phyloP scores from a whole-genome alignment of 2,888 invertebrate species.

The Erannis defoliaria region DNA sequence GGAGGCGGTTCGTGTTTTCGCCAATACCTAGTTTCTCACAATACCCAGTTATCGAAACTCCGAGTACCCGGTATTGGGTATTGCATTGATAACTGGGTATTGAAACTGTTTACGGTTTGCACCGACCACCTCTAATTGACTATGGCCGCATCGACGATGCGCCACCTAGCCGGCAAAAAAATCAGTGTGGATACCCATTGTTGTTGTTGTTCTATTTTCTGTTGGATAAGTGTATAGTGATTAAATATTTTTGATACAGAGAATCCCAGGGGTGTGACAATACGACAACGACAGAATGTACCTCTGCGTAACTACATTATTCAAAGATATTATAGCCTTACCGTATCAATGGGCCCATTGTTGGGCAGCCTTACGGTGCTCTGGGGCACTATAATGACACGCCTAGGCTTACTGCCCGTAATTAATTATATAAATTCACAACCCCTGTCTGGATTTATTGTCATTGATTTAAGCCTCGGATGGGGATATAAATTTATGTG shows the following conservation, averaged over 20 bases:
- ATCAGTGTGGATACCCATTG: too few relatives aligned
- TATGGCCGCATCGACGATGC: too few relatives aligned
- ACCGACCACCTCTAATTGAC: too few relatives aligned
- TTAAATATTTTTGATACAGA: neutral
- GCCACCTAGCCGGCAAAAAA: too few relatives aligned
- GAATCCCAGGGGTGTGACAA: conserved; percentile 8
- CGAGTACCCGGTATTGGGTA: too few relatives aligned
- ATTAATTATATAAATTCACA: conserved; percentile 76
- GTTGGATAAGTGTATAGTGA: neutral
- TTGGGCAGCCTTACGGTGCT: conserved; percentile 62
- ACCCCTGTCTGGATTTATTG: conserved; percentile 53
- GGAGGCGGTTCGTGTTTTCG: too few relatives aligned
- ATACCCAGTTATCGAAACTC: too few relatives aligned
- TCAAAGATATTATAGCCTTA: conserved; percentile 64
- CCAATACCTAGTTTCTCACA: too few relatives aligned
- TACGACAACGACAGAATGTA: conserved; percentile 33
- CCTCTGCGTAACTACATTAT: conserved; percentile 45
- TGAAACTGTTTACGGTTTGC: too few relatives aligned
- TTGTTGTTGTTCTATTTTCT: too few relatives aligned
- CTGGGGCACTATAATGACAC: conserved; percentile 68
- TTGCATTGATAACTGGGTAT: too few relatives aligned
- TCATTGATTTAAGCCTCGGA: conserved; percentile 58
- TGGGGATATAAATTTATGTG: conserved; percentile 33
- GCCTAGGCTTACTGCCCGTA: conserved; percentile 65
- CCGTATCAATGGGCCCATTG: conserved; percentile 63